Conservation (phyloP, 2,888 invertebrate species). For the Hedychridium roseum region DNA sequence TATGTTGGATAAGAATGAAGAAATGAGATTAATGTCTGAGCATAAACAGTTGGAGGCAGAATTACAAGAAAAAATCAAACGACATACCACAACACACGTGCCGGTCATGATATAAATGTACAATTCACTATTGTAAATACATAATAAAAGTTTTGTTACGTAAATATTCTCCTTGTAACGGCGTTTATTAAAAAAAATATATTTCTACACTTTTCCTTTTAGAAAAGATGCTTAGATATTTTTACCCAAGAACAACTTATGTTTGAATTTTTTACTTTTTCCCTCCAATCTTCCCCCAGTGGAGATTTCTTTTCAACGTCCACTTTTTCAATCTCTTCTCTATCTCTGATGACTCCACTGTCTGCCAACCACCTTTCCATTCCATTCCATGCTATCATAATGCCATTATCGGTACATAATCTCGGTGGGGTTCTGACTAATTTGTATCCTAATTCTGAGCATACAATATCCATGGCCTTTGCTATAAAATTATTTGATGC, state of each 20-base stretch:
- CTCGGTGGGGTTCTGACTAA: slow-evolving; percentile 81
- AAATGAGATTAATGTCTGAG: slow-evolving; percentile 64
- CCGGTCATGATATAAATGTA: slow-evolving; percentile 43
- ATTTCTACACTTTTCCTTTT: neutral
- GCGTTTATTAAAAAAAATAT: neutral
- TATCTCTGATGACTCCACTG: slow-evolving; percentile 61
- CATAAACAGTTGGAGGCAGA: slow-evolving; percentile 62
- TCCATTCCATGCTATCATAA: slow-evolving; percentile 99
- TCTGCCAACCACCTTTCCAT: slow-evolving; percentile 75
- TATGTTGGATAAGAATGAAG: slow-evolving; percentile 73
- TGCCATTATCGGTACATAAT: slow-evolving; percentile 96
- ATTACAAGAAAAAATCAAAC: slow-evolving; percentile 62
- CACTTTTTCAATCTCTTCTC: slow-evolving; percentile 68
- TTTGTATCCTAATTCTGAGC: slow-evolving; percentile 71
- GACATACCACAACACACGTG: slow-evolving; percentile 24
- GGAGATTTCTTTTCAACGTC: slow-evolving; percentile 70
- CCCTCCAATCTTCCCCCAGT: slow-evolving; percentile 70
- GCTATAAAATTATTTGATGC: slow-evolving; percentile 91
- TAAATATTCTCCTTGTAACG: neutral
- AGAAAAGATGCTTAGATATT: slow-evolving; percentile 33
- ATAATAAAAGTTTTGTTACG: slow-evolving; percentile 6
- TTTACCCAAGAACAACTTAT: slow-evolving; percentile 68
- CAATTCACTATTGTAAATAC: slow-evolving; percentile 5
- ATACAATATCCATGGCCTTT: slow-evolving; percentile 73
- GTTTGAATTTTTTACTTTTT: slow-evolving; percentile 68